A percentile compares a stretch with the other conserved stretches of the same genome.
phyloP scores from a whole-genome alignment of 2,797 vertebrate species.

The Danionella dracula region DNA sequence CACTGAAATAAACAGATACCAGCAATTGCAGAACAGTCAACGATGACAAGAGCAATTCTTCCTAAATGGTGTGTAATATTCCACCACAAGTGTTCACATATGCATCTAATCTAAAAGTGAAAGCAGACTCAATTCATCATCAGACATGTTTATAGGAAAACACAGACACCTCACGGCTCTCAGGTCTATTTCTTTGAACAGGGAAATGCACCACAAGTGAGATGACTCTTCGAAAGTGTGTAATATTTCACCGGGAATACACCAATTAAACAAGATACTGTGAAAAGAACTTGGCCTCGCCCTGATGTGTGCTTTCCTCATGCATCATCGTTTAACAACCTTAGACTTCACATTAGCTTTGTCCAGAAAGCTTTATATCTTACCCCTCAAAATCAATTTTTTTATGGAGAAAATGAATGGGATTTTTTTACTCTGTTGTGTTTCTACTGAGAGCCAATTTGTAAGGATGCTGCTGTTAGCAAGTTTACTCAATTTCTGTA shows the following conservation, averaged over 20 bases:
- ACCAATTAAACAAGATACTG: neutral
- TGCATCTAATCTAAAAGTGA: too few species aligned
- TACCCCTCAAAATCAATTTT: neutral
- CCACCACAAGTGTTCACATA: too few species aligned
- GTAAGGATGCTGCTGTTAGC: conserved; percentile 2
- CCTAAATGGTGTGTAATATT: too few species aligned
- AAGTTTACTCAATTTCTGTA: neutral
- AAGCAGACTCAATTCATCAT: too few species aligned
- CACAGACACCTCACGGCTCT: too few species aligned
- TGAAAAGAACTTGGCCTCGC: neutral
- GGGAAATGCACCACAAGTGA: too few species aligned
- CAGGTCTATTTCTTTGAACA: too few species aligned
- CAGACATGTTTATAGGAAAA: too few species aligned
- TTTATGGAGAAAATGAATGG: conserved; percentile 1
- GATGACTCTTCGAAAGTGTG: neutral
- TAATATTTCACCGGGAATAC: neutral
- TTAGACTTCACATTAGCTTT: neutral
- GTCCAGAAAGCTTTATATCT: conserved; percentile 1
- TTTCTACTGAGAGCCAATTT: conserved; percentile 1
- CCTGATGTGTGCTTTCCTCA: neutral
- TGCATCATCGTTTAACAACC: neutral
- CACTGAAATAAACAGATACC: too few species aligned
- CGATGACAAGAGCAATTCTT: too few species aligned
- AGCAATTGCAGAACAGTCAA: too few species aligned
- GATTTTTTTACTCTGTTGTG: neutral